phyloP scores from a whole-genome alignment of 2,113 vertebrate species.

The Lamprologus speciosus region DNA sequence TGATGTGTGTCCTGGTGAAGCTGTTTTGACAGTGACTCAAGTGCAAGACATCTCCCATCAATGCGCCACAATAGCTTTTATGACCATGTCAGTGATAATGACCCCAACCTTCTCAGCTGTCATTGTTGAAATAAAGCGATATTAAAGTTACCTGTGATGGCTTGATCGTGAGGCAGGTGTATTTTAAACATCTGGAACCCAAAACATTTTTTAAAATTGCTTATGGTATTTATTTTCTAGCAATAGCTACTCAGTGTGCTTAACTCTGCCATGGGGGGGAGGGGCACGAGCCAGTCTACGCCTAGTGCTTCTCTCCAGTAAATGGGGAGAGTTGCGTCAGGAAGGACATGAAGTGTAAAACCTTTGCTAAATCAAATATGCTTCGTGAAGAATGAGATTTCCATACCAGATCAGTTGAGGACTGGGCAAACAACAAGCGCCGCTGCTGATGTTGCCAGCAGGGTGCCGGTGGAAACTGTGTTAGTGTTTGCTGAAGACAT shows the following conservation, averaged over 20 bases:
- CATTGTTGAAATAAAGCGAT: neutral
- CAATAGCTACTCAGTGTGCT: neutral
- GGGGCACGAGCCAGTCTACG: neutral
- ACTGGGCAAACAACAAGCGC: neutral
- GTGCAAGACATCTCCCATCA: neutral
- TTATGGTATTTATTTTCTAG: neutral
- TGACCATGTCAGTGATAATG: neutral
- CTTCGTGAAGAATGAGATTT: neutral
- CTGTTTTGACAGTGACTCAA: neutral
- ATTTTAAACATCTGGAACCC: neutral
- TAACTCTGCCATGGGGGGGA: neutral
- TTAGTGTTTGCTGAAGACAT: neutral
- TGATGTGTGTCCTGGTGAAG: slow-evolving; percentile 5
- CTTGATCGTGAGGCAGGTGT: neutral
- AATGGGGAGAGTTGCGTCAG: neutral
- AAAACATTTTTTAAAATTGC: neutral
- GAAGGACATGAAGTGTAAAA: neutral
- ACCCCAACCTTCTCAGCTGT: neutral
- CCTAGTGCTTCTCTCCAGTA: neutral
- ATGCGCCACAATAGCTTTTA: neutral
- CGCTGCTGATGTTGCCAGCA: neutral
- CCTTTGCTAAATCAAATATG: neutral
- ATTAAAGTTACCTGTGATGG: neutral
- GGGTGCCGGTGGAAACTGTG: neutral
- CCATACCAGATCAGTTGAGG: neutral